Evolutionary conservation across 1,140 invertebrate species (phyloP), one percentile per base, ranked within the genome.

Genomic region (Maniola jurtina): DNA sequence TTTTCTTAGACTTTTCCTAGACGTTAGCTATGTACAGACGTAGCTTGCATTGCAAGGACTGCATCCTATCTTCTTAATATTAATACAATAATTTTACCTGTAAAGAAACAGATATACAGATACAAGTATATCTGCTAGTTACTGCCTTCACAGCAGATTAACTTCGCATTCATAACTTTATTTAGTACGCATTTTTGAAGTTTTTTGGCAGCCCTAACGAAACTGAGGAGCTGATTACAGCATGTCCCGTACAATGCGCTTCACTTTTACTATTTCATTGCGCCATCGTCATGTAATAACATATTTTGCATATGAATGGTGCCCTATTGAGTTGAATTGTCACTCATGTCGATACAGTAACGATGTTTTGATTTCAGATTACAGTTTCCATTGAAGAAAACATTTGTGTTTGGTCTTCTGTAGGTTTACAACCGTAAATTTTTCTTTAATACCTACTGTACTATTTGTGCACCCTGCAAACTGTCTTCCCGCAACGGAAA

Each of bases 241-340:
- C 58, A 71, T 52, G 58, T 63, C 48, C 65, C 52, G 68, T 68
- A 66, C 60, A 70, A 68, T 48, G 35, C 72, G 72, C 57, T 73
- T 76, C 73, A 73, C 76, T 78, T 78, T 78, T 78, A 78, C 76
- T 76, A 70, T 73, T 73, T 65, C 66, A 73, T 78, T 76, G 74
- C 70, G 74, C 67, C 71, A 76, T 68, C 61, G 64, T 66, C 15
- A 68, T 68, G 61, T 68, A 68, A 68, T 68, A 64, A 38, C 36
- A 40, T 68, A 48, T 60, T 66, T 68, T 68, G 66, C 66, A 68
- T 68, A 58, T 63, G 66, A 68, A 68, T 64, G 48, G 54, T 36
- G 35, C 34, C 61, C 38, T 55, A 63, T 34, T 54, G 61, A 57
- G 52, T 63, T 60, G 52, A 47, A 68, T 64, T 59, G 57, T 55